These are phyloP conservation scores for Cyclargus thomasi DNA, from an alignment of 1,140 invertebrate genomes.

Conservation along the genomic window DNA sequence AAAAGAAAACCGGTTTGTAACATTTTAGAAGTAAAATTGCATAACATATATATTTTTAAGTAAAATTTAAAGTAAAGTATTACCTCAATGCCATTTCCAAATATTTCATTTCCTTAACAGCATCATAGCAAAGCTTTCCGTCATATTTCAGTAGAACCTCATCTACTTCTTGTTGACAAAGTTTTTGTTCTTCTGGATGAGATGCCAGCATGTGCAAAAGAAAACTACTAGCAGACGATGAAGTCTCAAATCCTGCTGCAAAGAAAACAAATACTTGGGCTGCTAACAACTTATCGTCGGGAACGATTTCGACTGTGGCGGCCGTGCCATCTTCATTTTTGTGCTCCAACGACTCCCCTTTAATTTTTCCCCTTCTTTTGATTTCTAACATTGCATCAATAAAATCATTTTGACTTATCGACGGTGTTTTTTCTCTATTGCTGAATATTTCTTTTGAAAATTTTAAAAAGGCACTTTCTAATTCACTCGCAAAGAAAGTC, in stretches of 20 bases:
- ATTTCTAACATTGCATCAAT: conserved; percentile 26
- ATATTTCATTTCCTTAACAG: conserved; percentile 52
- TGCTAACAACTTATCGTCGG: conserved; percentile 19
- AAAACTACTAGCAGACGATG: conserved; percentile 9
- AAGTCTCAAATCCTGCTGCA: conserved; percentile 16
- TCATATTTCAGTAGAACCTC: neutral
- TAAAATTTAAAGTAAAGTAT: too few species aligned
- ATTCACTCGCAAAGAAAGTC: conserved; percentile 13
- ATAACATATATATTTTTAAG: too few species aligned
- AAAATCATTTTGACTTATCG: conserved; percentile 23
- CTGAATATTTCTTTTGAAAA: conserved; percentile 22
- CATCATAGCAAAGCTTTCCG: conserved; percentile 41
- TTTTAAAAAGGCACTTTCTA: conserved; percentile 20
- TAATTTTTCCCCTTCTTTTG: conserved; percentile 17
- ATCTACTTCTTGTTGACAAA: conserved; percentile 17
- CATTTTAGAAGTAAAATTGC: too few species aligned
- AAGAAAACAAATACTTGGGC: conserved; percentile 19
- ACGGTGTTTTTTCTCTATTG: conserved; percentile 21
- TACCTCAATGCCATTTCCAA: conserved; percentile 38
- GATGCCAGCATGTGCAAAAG: conserved; percentile 7
- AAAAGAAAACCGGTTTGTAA: neutral
- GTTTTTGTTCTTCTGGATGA: conserved; percentile 12
- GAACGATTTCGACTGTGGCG: conserved; percentile 19
- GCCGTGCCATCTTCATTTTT: conserved; percentile 21
- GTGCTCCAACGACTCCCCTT: conserved; percentile 25